phyloP scores from a whole-genome alignment of 2,797 vertebrate genomes.

The Paratrypauchen microcephalus region DNA sequence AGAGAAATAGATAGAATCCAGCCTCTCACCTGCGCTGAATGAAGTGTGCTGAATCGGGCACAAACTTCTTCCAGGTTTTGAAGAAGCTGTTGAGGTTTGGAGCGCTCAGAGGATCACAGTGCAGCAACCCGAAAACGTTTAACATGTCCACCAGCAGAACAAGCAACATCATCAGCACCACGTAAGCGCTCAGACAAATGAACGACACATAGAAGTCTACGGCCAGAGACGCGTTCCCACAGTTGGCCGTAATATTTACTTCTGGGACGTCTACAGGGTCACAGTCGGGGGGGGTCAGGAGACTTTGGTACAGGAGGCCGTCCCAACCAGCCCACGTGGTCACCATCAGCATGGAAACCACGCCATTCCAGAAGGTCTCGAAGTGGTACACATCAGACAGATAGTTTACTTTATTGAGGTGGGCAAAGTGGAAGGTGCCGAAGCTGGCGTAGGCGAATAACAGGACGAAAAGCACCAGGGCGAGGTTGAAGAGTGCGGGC shows the following conservation, averaged over 20 bases:
- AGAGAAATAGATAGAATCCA: no score
- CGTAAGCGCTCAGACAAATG: background rate
- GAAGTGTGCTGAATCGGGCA: background rate
- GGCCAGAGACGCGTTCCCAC: background rate
- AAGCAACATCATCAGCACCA: conserved; percentile 2
- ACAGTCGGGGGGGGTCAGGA: background rate
- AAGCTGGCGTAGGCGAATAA: conserved; percentile 3
- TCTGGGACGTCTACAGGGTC: background rate
- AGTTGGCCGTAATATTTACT: background rate
- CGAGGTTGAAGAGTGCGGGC: background rate
- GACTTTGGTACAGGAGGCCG: background rate
- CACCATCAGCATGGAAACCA: background rate
- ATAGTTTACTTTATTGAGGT: background rate
- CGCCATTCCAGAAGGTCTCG: background rate
- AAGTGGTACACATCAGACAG: background rate
- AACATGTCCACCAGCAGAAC: background rate
- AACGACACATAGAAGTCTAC: background rate
- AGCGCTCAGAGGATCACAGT: conserved; percentile 1
- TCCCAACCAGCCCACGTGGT: conserved; percentile 2
- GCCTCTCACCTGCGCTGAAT: conserved; percentile 5
- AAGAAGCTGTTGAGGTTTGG: background rate
- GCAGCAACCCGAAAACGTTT: background rate
- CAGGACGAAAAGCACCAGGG: background rate
- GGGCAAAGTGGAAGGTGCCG: background rate
- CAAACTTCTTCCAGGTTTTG: conserved; percentile 14